These are phyloP conservation scores for Sebastes kiyomatsui DNA, from an alignment of 2,797 vertebrate species.

Conservation along the genomic window DNA sequence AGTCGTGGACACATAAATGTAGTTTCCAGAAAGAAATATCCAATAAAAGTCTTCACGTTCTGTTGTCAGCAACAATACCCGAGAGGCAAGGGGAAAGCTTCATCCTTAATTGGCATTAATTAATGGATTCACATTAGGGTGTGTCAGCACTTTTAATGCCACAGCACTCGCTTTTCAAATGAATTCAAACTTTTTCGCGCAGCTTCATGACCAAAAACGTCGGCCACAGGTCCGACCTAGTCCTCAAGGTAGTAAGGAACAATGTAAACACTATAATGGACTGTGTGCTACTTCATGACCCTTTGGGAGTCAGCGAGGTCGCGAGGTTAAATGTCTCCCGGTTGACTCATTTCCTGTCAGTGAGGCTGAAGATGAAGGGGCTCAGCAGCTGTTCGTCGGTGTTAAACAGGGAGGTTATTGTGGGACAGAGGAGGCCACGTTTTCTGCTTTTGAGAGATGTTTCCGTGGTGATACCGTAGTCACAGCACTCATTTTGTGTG, in stretches of 20 bases:
- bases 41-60: background rate
- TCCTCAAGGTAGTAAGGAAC: conserved; percentile 32
- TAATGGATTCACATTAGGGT: background rate
- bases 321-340: conserved; percentile 61
- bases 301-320: conserved; percentile 40
- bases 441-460: conserved; percentile 31
- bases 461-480: conserved; percentile 41
- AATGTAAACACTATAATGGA: conserved; percentile 57
- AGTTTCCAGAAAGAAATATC: background rate
- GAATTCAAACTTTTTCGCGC: background rate
- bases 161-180: background rate
- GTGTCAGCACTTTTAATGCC: conserved; percentile 6
- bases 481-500: background rate
- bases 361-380: conserved; percentile 42
- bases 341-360: conserved; percentile 72
- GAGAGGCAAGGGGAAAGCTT: background rate
- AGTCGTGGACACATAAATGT: background rate
- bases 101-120: conserved; percentile 30
- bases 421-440: conserved; percentile 46
- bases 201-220: background rate
- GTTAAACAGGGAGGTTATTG: conserved; percentile 69
- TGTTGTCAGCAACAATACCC: background rate
- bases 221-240: conserved; percentile 6
- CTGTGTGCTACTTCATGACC: conserved; percentile 54
- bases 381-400: conserved; percentile 66